These are phyloP conservation scores for Centrocercus urophasianus DNA, from an alignment of 2,113 vertebrate genomes.

Conservation along the genomic window DNA sequence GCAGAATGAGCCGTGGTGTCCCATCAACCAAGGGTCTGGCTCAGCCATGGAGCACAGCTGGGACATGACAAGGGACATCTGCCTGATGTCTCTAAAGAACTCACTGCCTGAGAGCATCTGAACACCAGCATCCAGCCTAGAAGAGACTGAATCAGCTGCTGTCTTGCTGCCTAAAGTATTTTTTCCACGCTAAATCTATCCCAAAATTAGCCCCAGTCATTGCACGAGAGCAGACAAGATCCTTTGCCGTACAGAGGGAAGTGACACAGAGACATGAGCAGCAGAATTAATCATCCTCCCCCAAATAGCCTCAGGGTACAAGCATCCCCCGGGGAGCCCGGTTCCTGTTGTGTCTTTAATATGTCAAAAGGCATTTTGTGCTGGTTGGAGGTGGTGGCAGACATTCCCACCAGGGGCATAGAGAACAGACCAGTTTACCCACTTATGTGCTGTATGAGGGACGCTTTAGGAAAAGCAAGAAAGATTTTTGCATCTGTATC, in stretches of 20 bases:
- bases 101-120: not conserved
- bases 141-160: conserved; percentile 3
- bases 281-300: conserved; percentile 54
- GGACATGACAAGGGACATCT: not conserved
- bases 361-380: conserved; percentile 37
- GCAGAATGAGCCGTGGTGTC: not conserved
- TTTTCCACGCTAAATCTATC: conserved; percentile 30
- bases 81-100: conserved; percentile 13
- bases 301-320: conserved; percentile 45
- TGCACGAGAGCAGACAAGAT: not conserved
- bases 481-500: no score
- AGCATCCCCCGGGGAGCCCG: conserved; percentile 18
- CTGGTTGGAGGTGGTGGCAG: not conserved
- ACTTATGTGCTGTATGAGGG: no score
- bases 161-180: not conserved
- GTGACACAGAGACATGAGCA: conserved; percentile 1
- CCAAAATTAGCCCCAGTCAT: conserved; percentile 27
- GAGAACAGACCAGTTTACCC: not conserved
- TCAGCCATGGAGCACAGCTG: conserved; percentile 1
- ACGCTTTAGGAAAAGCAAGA: no score
- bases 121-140: not conserved
- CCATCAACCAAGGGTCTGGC: not conserved
- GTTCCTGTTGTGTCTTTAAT: conserved; percentile 51
- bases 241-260: conserved; percentile 40
- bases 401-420: conserved; percentile 27